Percentiles rank a stretch among this genome's conserved stretches.
Evolutionary conservation across 2,113 vertebrate genomes (phyloP).

Genomic region (Rhadina sibilatrix): DNA sequence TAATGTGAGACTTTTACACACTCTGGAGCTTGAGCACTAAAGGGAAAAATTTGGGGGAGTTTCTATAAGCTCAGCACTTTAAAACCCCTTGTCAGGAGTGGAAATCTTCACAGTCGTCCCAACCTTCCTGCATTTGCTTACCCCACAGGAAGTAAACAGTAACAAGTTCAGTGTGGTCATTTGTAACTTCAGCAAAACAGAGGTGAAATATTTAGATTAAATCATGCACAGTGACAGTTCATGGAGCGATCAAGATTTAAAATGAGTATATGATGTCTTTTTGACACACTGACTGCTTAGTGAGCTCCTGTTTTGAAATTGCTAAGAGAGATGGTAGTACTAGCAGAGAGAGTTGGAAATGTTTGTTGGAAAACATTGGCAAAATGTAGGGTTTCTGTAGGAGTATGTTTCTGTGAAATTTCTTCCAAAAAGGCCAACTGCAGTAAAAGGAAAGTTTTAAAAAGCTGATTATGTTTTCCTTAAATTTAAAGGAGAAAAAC

Average conservation of each 20-base stretch:
- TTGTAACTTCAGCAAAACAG: neutral
- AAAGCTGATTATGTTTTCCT: neutral
- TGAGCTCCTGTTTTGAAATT: neutral
- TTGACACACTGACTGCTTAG: neutral
- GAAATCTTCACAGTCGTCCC: neutral
- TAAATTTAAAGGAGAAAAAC: neutral
- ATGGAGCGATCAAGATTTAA: neutral
- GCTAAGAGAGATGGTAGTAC: neutral
- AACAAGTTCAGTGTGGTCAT: rapidly evolving
- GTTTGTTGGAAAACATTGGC: neutral
- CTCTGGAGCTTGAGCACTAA: neutral
- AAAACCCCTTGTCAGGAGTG: neutral
- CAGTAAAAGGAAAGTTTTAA: neutral
- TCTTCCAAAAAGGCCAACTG: neutral
- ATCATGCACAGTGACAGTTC: neutral
- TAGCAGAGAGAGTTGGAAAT: neutral
- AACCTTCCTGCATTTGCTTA: neutral
- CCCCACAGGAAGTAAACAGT: neutral
- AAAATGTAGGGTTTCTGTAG: neutral
- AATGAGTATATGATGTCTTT: neutral
- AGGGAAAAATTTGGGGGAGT: neutral
- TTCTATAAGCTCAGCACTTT: neutral
- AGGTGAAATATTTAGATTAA: neutral
- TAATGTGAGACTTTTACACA: neutral
- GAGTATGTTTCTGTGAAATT: neutral